Base-by-base conservation (phyloP, 2,888 invertebrate genomes). In the Microctonus brassicae region DNA sequence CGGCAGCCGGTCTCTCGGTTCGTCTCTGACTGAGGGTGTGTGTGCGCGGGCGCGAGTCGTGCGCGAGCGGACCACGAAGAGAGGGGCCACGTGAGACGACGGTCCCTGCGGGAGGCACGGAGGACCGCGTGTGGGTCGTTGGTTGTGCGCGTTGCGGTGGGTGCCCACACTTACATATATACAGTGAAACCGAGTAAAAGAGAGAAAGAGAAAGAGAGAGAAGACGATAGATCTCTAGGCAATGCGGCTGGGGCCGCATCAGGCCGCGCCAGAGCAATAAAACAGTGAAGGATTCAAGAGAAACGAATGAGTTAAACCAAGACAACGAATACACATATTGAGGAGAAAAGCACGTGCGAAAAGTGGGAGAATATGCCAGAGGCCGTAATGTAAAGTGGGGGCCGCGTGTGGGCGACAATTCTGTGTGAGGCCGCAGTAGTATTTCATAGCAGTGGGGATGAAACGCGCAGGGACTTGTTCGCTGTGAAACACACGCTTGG, bases 71-170 rank as follows among this genome's bases (percentile, higher is more conserved):
- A 65, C 67, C 67, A 57, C 70, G 70, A 64, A 62, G 76, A 76
- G 73, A 73, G 78, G 83, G 84, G 83, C 85, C 86, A 84, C 85
- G 86, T 82, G 85, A 58, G n/a, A n/a, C n/a, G 26, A 85, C 85
- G 84, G 84, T 83, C 86, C 86, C 86, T 86, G 87, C 87, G 83
- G 87, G 87, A 87, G 87, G 86, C 84, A 85, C 75, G 61, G 68
- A 73, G 74, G 74, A 71, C 74, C 74, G 77, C 80, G 78, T 81
- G 81, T 79, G 79, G 79, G 77, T 79, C 71, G 73, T 69, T 68
- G 47, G 29, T 29, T 29, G 29, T 7, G 29, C 29, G 39, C 57
- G 70, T 65, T 62, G 52, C 67, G 57, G 57, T 57, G 61, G 47
- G 34, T 58, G 66, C 70, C 68, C n/a, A n/a, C 47, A 63, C 42